Percentiles rank a stretch among this genome's conserved stretches.
Conservation (phyloP, 2,888 invertebrate genomes). For the Flexamia atlantica region DNA sequence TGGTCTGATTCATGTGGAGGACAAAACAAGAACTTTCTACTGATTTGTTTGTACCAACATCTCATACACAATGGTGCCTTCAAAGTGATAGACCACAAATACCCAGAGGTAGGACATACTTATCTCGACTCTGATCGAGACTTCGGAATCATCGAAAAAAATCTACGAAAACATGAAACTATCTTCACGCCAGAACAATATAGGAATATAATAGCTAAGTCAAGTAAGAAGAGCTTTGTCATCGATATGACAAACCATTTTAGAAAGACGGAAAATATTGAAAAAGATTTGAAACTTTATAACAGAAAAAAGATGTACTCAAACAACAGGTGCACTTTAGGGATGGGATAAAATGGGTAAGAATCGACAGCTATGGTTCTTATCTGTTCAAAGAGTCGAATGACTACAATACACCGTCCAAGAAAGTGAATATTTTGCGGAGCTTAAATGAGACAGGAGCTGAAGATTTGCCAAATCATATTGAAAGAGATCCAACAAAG, state of each 20-base stretch:
- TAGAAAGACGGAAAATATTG: constrained; percentile 43
- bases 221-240: constrained; percentile 33
- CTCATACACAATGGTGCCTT: too few species aligned
- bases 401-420: constrained; percentile 54
- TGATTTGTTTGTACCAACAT: too few species aligned
- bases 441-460: not conserved
- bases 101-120: constrained; percentile 72
- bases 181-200: constrained; percentile 55
- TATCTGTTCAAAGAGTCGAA: constrained; percentile 62
- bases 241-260: constrained; percentile 58
- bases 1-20: constrained; percentile 61
- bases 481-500: not conserved
- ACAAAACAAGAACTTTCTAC: constrained; percentile 66
- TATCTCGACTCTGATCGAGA: constrained; percentile 72
- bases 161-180: constrained; percentile 64
- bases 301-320: constrained; percentile 53
- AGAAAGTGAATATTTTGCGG: constrained; percentile 38
- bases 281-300: constrained; percentile 50
- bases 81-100: constrained; percentile 72
- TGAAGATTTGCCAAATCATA: not conserved
- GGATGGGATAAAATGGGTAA: constrained; percentile 60
- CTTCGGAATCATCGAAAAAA: constrained; percentile 72
- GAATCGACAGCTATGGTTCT: constrained; percentile 27
- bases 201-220: constrained; percentile 18
- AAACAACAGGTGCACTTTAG: constrained; percentile 48